Percentiles rank a stretch among this genome's conserved stretches.
These are phyloP conservation scores for Dasypolia templi DNA, from an alignment of 2,888 invertebrate species.

Conservation along the genomic window DNA sequence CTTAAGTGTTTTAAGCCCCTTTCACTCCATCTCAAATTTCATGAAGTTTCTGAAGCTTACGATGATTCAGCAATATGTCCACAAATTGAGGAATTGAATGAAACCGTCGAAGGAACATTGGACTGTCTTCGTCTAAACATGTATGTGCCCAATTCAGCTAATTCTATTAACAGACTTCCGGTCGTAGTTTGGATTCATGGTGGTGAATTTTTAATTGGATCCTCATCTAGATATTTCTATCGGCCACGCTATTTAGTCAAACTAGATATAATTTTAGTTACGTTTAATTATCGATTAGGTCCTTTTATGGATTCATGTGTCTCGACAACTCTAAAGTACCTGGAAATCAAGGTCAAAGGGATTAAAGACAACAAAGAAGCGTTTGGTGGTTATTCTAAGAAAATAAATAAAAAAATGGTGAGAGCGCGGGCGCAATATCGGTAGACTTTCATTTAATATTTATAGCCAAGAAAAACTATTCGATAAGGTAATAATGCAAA, in stretches of 20 bases:
- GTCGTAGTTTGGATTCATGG: constrained; percentile 80
- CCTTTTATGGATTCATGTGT: constrained; percentile 83
- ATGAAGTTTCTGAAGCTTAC: constrained; percentile 75
- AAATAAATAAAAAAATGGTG: constrained; percentile 79
- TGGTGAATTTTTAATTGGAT: constrained; percentile 73
- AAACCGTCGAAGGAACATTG: constrained; percentile 68
- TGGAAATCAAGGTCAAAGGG: constrained; percentile 81
- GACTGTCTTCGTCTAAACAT: constrained; percentile 79
- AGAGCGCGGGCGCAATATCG: constrained; percentile 75
- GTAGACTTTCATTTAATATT: constrained; percentile 67
- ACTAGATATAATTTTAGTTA: constrained; percentile 77
- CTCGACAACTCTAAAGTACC: constrained; percentile 74
- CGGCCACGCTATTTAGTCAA: constrained; percentile 76
- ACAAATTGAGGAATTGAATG: constrained; percentile 72
- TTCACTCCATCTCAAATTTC: constrained; percentile 71
- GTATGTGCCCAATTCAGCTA: constrained; percentile 76
- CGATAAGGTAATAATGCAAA: constrained; percentile 75
- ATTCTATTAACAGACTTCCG: constrained; percentile 69
- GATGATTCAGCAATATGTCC: constrained; percentile 78
- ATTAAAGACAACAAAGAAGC: constrained; percentile 77
- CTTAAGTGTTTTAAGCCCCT: constrained; percentile 71
- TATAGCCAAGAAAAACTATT: constrained; percentile 74
- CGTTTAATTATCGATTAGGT: constrained; percentile 79
- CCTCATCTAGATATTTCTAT: constrained; percentile 66
- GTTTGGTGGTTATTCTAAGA: constrained; percentile 79